These are phyloP conservation scores for Dinomys branickii DNA, from an alignment of 2,113 vertebrate genomes.

Conservation along the genomic window DNA sequence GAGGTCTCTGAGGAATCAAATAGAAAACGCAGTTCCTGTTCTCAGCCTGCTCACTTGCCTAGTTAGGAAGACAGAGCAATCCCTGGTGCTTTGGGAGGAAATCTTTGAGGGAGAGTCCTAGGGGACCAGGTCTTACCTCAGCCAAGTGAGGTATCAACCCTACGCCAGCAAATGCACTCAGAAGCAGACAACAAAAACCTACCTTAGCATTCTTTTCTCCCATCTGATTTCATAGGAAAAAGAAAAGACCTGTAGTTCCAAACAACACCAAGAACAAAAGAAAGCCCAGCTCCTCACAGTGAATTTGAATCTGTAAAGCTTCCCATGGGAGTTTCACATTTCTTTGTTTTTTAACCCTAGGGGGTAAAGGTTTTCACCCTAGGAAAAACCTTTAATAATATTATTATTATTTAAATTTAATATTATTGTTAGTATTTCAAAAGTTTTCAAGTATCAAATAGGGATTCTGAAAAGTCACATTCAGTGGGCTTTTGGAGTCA, in stretches of 20 bases:
- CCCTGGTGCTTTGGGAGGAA: neutral
- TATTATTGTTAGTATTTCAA: neutral
- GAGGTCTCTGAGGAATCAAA: neutral
- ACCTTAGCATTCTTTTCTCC: neutral
- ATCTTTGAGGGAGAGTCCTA: neutral
- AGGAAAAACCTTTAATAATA: no score
- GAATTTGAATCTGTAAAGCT: neutral
- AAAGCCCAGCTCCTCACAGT: neutral
- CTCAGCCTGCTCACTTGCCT: neutral
- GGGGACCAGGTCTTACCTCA: neutral
- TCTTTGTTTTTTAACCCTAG: constrained; percentile 28
- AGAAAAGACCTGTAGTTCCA: neutral
- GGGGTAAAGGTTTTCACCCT: neutral
- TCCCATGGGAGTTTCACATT: neutral
- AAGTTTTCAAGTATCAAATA: constrained; percentile 23
- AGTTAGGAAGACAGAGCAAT: neutral
- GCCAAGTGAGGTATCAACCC: neutral
- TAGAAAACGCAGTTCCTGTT: neutral
- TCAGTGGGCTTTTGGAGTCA: neutral
- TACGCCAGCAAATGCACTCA: neutral
- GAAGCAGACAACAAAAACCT: neutral
- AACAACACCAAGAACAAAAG: constrained; percentile 39
- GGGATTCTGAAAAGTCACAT: neutral
- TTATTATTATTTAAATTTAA: no score
- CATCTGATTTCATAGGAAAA: neutral